A percentile compares a stretch with the other conserved stretches of the same genome.
These are phyloP conservation scores for Gallinago undulata DNA, from an alignment of 2,113 vertebrate species.

Conservation along the genomic window DNA sequence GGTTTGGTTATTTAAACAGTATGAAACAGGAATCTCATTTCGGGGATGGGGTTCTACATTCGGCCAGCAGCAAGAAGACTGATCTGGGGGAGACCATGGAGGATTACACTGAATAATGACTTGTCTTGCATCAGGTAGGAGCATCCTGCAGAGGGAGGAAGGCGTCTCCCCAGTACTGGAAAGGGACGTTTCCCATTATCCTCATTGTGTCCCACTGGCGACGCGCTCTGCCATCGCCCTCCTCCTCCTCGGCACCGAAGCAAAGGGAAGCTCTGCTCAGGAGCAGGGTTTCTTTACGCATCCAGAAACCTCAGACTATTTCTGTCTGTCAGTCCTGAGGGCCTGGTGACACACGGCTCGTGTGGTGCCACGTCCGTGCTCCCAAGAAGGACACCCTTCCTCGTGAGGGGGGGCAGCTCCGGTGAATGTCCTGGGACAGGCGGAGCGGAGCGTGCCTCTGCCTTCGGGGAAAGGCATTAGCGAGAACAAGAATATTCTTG, in stretches of 20 bases:
- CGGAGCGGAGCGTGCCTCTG: background rate
- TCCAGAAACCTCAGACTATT: background rate
- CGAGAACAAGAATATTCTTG: constrained; percentile 2
- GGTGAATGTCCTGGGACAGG: background rate
- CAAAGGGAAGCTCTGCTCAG: background rate
- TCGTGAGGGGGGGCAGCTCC: background rate
- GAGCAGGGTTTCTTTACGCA: background rate
- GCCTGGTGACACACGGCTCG: background rate
- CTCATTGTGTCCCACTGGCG: accelerated
- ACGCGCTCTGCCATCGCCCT: background rate
- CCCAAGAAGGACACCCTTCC: background rate
- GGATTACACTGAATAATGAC: background rate
- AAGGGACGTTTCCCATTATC: background rate
- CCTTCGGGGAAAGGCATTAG: background rate
- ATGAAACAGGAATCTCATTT: background rate
- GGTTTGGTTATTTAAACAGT: background rate
- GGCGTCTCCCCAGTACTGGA: background rate
- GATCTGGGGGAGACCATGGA: background rate
- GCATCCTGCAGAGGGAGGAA: background rate
- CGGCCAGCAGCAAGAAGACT: background rate
- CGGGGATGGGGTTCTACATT: background rate
- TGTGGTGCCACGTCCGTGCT: background rate
- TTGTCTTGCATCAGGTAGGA: background rate
- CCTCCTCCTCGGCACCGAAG: background rate
- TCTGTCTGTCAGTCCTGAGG: background rate